These are phyloP conservation scores for Zelostemma sp. DNA, from an alignment of 1,140 invertebrate species.

Conservation along the genomic window DNA sequence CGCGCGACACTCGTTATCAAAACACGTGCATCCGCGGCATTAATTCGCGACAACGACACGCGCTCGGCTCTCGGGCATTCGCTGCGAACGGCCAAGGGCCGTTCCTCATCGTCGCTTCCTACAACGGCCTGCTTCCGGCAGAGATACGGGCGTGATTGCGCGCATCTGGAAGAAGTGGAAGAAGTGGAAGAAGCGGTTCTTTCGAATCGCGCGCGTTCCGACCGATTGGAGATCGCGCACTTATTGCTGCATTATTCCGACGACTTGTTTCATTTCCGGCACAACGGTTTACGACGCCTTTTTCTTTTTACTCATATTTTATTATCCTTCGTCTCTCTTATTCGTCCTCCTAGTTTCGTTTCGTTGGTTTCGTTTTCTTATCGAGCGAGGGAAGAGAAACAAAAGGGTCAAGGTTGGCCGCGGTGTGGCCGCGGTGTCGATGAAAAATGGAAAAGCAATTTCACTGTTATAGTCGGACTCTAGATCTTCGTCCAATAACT, in stretches of 20 bases:
- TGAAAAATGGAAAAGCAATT: no score
- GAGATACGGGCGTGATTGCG: slow-evolving; percentile 42
- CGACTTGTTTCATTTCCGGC: slow-evolving; percentile 43
- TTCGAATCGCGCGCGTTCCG: slow-evolving; percentile 42
- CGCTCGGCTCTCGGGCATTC: slow-evolving; percentile 20
- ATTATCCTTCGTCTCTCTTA: no score
- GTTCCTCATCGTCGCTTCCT: slow-evolving; percentile 37
- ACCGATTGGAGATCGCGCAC: slow-evolving; percentile 39
- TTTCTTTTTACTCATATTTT: slow-evolving; percentile 10
- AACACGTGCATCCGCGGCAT: slow-evolving; percentile 49
- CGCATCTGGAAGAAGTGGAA: slow-evolving; percentile 44
- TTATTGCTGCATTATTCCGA: slow-evolving; percentile 43
- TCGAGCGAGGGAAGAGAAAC: no score
- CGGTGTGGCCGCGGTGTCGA: no score
- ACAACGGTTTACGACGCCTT: slow-evolving; percentile 14
- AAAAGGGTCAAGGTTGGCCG: no score
- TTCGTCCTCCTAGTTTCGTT: no score
- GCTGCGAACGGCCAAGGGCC: slow-evolving; percentile 10
- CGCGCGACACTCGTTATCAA: slow-evolving; percentile 41
- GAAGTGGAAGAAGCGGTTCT: slow-evolving; percentile 44
- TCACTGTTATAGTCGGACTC: no score
- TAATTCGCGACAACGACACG: slow-evolving; percentile 52
- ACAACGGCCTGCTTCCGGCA: slow-evolving; percentile 32
- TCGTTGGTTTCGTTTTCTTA: no score
- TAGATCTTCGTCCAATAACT: no score